Evolutionary conservation across 23 tunicate genomes (phyloP).

Genomic region (Ascidia mentula): DNA sequence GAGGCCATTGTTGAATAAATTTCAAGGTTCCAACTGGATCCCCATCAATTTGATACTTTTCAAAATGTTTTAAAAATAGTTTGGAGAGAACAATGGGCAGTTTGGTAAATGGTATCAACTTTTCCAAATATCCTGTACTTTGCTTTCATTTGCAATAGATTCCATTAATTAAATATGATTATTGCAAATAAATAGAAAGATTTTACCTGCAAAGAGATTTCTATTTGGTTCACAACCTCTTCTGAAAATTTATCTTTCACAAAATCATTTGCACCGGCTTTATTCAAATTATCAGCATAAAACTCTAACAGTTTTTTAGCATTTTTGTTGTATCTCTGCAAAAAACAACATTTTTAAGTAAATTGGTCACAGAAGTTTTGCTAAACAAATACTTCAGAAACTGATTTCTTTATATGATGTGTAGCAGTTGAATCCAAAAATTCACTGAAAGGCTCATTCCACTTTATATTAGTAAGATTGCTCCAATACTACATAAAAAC

Average conservation of each 20-base stretch:
- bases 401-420: neutral
- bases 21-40: neutral
- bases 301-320: conserved; percentile 2
- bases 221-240: no score
- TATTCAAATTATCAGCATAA: conserved; percentile 18
- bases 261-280: neutral
- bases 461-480: neutral
- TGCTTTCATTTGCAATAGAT: neutral
- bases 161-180: neutral
- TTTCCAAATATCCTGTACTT: neutral
- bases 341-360: neutral
- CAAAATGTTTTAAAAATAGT: no score
- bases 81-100: no score
- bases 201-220: no score
- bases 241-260: no score
- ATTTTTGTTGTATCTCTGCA: neutral
- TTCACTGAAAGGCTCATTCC: no score
- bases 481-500: conserved; percentile 20
- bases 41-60: neutral
- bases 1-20: neutral
- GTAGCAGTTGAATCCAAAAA: no score
- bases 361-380: neutral
- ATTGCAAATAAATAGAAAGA: neutral
- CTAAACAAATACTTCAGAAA: neutral
- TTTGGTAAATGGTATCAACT: neutral